These are phyloP conservation scores for Idaea dimidiata DNA, from an alignment of 2,888 invertebrate genomes.

Conservation along the genomic window DNA sequence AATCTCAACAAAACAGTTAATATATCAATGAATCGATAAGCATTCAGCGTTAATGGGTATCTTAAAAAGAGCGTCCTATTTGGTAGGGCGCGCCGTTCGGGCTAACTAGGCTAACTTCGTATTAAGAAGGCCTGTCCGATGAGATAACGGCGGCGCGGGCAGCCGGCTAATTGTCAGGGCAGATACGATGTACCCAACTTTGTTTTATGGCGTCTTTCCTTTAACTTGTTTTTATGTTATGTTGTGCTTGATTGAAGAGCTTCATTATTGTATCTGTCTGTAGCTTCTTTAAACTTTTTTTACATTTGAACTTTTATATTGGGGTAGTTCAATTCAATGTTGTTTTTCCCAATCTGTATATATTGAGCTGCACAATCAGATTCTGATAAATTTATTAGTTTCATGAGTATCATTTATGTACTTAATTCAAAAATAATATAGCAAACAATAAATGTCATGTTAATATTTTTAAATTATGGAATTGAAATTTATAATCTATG, in stretches of 20 bases:
- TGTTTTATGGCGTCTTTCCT: slow-evolving; percentile 11
- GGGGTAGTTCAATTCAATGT: no score
- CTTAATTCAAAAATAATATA: no score
- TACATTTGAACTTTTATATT: not conserved
- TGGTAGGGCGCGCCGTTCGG: slow-evolving; percentile 32
- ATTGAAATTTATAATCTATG: no score
- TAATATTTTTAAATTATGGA: no score
- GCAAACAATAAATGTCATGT: no score
- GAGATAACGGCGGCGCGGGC: slow-evolving; percentile 61
- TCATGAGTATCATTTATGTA: no score
- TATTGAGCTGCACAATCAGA: no score
- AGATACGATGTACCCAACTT: slow-evolving; percentile 36
- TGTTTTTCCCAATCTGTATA: no score
- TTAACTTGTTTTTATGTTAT: not conserved
- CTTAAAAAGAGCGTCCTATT: slow-evolving; percentile 50
- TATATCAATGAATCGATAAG: slow-evolving; percentile 18
- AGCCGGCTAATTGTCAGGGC: slow-evolving; percentile 66
- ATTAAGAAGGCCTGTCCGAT: slow-evolving; percentile 64
- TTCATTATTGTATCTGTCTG: not conserved
- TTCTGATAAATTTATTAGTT: no score
- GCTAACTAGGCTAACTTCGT: slow-evolving; percentile 46
- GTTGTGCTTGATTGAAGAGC: slow-evolving; percentile 6
- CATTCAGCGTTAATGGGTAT: slow-evolving; percentile 9
- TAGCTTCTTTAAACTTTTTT: not conserved
- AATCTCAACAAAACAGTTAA: slow-evolving; percentile 8